These are phyloP conservation scores for rat (Rattus norvegicus) DNA, from an alignment of 2,113 vertebrate genomes.

Conservation along the genomic window GRCr8 NC_086028.1:107392001-107392500, in stretches of 20 bases:
- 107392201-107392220: neutral
- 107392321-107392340: neutral
- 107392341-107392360: too few relatives aligned
- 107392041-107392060: neutral
- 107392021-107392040: neutral
- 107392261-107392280: neutral
- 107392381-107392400: neutral
- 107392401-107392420: neutral
- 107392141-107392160: neutral
- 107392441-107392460: neutral
- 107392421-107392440: neutral
- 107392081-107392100: neutral
- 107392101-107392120: neutral
- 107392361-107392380: neutral
- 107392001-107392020: neutral
- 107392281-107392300: neutral
- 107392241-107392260: neutral
- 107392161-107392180: neutral
- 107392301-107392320: neutral
- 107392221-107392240: neutral
- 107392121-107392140: neutral
- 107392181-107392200: neutral
- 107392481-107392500: neutral
- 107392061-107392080: neutral
- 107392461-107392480: neutral